Evolutionary conservation across 2,113 vertebrate genomes (phyloP), one percentile per base, ranked within the genome.

Genomic region (Cepphus grylle): DNA sequence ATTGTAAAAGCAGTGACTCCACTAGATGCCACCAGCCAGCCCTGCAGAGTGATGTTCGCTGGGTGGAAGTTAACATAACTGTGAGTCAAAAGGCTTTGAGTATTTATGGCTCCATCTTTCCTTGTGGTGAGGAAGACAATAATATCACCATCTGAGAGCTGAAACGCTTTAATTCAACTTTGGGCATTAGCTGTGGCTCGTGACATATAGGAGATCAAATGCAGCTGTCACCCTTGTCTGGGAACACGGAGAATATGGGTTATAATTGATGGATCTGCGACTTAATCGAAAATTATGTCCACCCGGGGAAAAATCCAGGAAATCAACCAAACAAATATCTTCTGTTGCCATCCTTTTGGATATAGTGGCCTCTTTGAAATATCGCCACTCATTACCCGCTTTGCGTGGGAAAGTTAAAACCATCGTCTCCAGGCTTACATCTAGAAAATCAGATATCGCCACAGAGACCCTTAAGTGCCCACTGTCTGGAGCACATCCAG

Each of bases 401-500:
- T n/a, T 3, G 29, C 0, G 1, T 91, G 90, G 84, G 77, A 78
- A 81, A 81, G 63, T 62, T 38, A 62, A 62, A 32, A 45, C n/a
- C 3, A 0, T 55, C 2, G 1, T 67, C 71, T 76, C 47, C 38
- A 49, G 25, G 32, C 69, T 81, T 15, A 21, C 47, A 65, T 47
- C 8, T 55, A 38, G 73, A 53, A 65, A 65, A 63, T 49, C 16
- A 80, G 52, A 2, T 32, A 36, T 12, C 1, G 2, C 43, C 52
- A 65, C 23, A 32, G 45, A 49, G 32, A 55, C 17, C 18, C 27
- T 11, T 23, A 15, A 32, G 0, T 36, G 42, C 42, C 63, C 1
- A 0, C 27, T 58, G 42, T 43, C 38, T 21, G 6, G n/a, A 76
- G 38, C 0, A 0, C 0, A 2, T 38, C 61, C 62, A 91, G 19